These are phyloP conservation scores for Petromus typicus DNA, from an alignment of 2,113 vertebrate genomes.

Conservation along the genomic window DNA sequence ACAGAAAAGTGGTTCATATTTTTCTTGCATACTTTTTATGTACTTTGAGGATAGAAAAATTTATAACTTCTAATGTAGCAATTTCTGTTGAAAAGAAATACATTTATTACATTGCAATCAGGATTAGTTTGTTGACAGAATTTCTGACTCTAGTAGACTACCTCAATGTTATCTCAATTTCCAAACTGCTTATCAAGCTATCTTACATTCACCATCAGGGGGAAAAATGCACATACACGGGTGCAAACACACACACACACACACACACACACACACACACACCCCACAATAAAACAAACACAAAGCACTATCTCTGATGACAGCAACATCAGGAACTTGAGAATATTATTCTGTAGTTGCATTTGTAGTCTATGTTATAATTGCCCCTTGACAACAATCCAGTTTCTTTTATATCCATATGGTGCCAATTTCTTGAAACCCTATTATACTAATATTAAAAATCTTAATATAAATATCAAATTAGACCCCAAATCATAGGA, in stretches of 20 bases:
- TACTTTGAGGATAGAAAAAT: conserved; percentile 39
- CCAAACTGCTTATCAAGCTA: conserved; percentile 34
- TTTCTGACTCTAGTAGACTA: not conserved
- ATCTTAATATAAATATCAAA: conserved; percentile 76
- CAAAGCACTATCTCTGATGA: not conserved
- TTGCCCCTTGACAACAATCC: conserved; percentile 54
- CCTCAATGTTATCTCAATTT: not conserved
- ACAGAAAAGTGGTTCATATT: not conserved
- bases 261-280: not conserved
- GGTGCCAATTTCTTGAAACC: conserved; percentile 70
- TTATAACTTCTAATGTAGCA: conserved; percentile 27
- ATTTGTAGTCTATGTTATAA: conserved; percentile 51
- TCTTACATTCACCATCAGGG: not conserved
- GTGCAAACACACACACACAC: not conserved
- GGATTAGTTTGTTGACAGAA: conserved; percentile 39
- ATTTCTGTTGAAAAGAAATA: conserved; percentile 69
- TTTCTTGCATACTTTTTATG: not conserved
- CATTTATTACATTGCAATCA: conserved; percentile 44
- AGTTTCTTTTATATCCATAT: conserved; percentile 69
- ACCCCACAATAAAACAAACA: not conserved
- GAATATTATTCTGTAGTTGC: conserved; percentile 17
- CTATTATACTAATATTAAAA: conserved; percentile 74
- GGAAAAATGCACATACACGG: not conserved
- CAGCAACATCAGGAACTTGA: not conserved
- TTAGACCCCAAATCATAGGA: conserved; percentile 52